Evolutionary conservation across 2,797 vertebrate genomes (phyloP).

Genomic region (Champsocephalus gunnari): DNA sequence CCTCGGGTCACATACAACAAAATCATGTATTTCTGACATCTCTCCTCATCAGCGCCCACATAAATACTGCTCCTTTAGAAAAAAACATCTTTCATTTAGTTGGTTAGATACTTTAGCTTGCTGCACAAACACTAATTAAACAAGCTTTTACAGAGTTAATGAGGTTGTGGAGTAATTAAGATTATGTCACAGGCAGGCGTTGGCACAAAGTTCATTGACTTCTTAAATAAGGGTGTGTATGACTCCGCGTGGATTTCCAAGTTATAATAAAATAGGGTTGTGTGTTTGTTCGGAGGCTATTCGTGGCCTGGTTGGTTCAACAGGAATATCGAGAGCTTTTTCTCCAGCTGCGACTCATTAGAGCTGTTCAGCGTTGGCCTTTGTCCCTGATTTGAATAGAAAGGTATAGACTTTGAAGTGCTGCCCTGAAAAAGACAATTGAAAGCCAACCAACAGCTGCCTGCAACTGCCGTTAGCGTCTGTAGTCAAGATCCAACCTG

Average conservation of each 20-base stretch:
- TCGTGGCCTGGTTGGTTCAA: constrained; percentile 27
- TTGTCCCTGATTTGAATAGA: constrained; percentile 64
- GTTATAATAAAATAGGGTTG: constrained; percentile 5
- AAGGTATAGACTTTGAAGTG: constrained; percentile 26
- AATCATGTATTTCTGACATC: constrained; percentile 42
- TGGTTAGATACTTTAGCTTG: no score
- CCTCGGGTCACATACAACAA: constrained; percentile 23
- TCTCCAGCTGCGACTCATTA: constrained; percentile 27
- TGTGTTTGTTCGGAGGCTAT: constrained; percentile 39
- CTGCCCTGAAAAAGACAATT: constrained; percentile 33
- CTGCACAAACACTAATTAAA: no score
- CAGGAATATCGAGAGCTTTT: constrained; percentile 42
- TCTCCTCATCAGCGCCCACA: constrained; percentile 32
- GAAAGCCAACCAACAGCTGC: constrained; percentile 34
- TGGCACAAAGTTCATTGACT: not conserved
- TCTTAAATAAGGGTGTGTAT: no score
- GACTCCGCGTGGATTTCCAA: not conserved
- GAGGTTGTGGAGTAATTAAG: constrained; percentile 41
- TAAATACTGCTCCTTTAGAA: not conserved
- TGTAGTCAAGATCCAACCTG: constrained; percentile 65
- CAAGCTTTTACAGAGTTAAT: not conserved
- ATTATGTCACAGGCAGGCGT: not conserved
- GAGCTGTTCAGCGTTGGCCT: constrained; percentile 45
- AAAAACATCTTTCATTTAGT: no score
- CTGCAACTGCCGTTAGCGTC: constrained; percentile 6